Evolutionary conservation across 2,888 invertebrate genomes (phyloP).

Genomic region (Ctena decussata): DNA sequence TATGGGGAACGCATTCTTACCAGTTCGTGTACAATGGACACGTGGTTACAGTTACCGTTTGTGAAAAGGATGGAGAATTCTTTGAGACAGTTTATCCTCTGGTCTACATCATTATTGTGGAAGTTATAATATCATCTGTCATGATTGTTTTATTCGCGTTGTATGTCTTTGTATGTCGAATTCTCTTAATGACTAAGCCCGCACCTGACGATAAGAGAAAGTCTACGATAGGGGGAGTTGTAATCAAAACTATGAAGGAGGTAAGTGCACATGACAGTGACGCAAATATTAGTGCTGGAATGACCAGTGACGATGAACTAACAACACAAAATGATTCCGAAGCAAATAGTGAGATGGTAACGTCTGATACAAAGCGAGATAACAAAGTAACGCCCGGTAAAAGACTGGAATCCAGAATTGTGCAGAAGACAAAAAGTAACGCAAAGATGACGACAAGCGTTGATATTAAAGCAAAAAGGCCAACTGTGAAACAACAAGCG

Average conservation of each 20-base stretch:
- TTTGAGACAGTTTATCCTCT: slow-evolving; percentile 33
- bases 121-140: no score
- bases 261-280: no score
- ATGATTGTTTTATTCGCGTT: no score
- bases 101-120: no score
- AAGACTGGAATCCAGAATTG: background rate
- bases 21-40: background rate
- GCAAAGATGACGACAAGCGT: background rate
- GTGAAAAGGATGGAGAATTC: slow-evolving; percentile 27
- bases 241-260: no score
- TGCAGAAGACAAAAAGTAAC: background rate
- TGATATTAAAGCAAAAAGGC: background rate
- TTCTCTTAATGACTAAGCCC: no score
- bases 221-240: no score
- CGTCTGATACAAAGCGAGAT: background rate
- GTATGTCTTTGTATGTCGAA: no score
- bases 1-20: slow-evolving; percentile 44
- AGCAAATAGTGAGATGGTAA: background rate
- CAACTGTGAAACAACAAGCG: background rate
- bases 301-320: background rate
- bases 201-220: no score
- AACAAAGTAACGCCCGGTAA: background rate
- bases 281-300: no score
- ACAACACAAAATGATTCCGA: background rate
- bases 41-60: slow-evolving; percentile 15